Conservation (phyloP, 2,888 invertebrate species). For the Polymixis lichenea region DNA sequence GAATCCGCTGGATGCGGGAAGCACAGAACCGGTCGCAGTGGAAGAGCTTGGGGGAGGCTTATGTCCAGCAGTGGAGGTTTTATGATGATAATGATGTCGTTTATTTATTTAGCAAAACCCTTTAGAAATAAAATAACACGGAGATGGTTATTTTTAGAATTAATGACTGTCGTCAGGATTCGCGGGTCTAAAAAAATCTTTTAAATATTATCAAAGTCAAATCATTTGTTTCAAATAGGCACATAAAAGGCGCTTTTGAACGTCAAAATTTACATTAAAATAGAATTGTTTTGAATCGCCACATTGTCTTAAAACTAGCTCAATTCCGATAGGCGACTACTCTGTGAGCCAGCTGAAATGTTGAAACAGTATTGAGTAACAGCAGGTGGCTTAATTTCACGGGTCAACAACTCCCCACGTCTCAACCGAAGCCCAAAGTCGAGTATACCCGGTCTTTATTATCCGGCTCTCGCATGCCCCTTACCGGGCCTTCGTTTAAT, state of each 20-base stretch:
- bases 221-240: too few species aligned
- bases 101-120: background rate
- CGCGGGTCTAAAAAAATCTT: background rate
- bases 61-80: too few species aligned
- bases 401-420: conserved; percentile 62
- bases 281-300: too few species aligned
- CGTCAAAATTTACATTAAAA: too few species aligned
- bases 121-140: background rate
- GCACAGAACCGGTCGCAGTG: too few species aligned
- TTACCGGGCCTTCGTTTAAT: conserved; percentile 36
- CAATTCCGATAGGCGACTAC: background rate
- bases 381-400: conserved; percentile 70
- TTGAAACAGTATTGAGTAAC: conserved; percentile 35
- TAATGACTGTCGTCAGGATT: background rate
- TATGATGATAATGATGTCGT: too few species aligned
- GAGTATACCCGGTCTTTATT: conserved; percentile 35
- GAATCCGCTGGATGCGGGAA: too few species aligned
- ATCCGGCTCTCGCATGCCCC: conserved; percentile 10
- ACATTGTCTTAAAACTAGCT: background rate
- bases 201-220: background rate
- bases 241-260: too few species aligned
- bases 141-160: background rate
- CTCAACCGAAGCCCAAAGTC: conserved; percentile 23
- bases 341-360: conserved; percentile 13
- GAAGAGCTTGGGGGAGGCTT: too few species aligned